Evolutionary conservation across 2,888 invertebrate species (phyloP).

Genomic region (Trissoscelio sp.): DNA sequence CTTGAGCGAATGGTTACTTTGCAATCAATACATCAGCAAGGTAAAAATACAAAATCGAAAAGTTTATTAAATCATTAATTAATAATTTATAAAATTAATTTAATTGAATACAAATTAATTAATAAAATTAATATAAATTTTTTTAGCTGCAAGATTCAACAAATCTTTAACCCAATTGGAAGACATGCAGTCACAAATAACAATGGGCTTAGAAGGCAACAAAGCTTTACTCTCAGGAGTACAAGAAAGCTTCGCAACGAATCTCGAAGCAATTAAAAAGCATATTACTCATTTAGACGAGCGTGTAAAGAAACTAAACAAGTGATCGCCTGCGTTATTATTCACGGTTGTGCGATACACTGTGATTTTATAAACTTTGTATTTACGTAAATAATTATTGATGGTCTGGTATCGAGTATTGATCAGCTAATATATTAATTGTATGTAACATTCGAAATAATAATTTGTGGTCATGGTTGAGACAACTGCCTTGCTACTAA

Average conservation of each 20-base stretch:
- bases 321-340: conserved; percentile 79
- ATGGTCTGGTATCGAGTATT: too few species aligned
- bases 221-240: conserved; percentile 90
- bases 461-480: too few species aligned
- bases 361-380: conserved; percentile 45
- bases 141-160: conserved; percentile 88
- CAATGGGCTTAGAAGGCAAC: conserved; percentile 90
- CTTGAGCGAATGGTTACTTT: conserved; percentile 94
- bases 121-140: not conserved
- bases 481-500: too few species aligned
- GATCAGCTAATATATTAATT: too few species aligned
- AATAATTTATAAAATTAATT: not conserved
- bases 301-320: conserved; percentile 87
- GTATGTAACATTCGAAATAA: too few species aligned
- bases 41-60: too few species aligned
- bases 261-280: conserved; percentile 90
- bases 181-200: conserved; percentile 89
- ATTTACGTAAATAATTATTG: too few species aligned
- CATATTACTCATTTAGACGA: conserved; percentile 90
- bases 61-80: conserved; percentile 3
- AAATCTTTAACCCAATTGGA: conserved; percentile 93
- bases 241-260: conserved; percentile 91
- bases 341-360: conserved; percentile 12
- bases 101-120: not conserved
- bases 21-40: conserved; percentile 95